Evolutionary conservation across 2,888 invertebrate genomes (phyloP), one percentile per base, ranked within the genome.

Genomic region (Apotomis betuletana): DNA sequence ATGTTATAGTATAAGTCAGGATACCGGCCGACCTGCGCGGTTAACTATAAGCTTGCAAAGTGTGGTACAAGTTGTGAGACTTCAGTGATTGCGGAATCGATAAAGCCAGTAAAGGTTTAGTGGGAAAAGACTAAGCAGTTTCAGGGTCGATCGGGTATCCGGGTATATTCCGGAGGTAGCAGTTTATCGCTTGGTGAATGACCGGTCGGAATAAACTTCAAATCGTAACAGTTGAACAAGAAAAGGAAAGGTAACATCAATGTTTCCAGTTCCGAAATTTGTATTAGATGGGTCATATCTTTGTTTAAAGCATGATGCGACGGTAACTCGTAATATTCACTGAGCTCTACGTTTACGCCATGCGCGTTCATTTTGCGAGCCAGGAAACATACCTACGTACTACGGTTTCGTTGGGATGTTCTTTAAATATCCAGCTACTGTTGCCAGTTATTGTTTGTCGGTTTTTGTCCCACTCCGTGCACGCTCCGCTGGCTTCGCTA

Each of bases 331-430:
- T 46, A 46, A 64, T 64, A 70, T 73, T 73, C 73, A 73, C 64
- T 73, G 70, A 70, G 67, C 61, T 57, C 57, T 58, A 61, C 57
- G n/a, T 74, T 74, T 57, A 70, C 64, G 55, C 70, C 70, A 38
- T 54, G 64, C 70, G 36, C 52, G 44, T 49, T 51, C 51, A 44
- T 41, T 63, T 27, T 15, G 46, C 44, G 44, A 58, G 62, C 74
- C 58, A 49, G 64, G 54, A 75, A 61, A 5, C 27, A 69, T 55
- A 63, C 69, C 63, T 64, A 61, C 73, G 87, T 83, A 89, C 27
- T 87, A 86, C 90, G 87, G 87, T 90, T 90, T 85, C 82, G 82
- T 86, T 54, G 86, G 86, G 87, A 91, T 89, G 85, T 89, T 82
- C 87, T 91, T 89, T 89, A 88, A 90, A 90, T 89, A 89, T 65